Evolutionary conservation across 2,113 vertebrate genomes (phyloP).

Genomic region (Gambusia affinis): DNA sequence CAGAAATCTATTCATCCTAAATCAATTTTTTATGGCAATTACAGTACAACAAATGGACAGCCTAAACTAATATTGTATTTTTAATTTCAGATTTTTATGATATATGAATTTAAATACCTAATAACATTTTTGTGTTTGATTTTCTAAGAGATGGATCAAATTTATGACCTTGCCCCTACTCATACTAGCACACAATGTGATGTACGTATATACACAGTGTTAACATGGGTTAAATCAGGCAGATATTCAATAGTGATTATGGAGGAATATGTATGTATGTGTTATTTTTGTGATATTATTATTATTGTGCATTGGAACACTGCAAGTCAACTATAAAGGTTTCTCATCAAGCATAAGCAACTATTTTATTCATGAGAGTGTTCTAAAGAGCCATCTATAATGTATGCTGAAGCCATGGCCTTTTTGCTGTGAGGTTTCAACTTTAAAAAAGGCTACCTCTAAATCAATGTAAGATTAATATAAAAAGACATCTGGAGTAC

Average conservation of each 20-base stretch:
- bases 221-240: neutral
- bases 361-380: conserved; percentile 74
- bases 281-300: neutral
- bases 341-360: conserved; percentile 49
- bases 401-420: conserved; percentile 73
- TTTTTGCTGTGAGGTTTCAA: conserved; percentile 74
- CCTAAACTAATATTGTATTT: neutral
- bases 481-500: conserved; percentile 75
- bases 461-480: conserved; percentile 74
- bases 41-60: neutral
- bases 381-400: conserved; percentile 72
- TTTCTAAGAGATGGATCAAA: neutral
- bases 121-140: neutral
- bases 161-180: neutral
- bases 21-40: no score
- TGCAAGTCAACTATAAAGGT: conserved; percentile 49
- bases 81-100: neutral
- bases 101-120: neutral
- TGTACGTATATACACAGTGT: neutral
- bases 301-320: conserved; percentile 28
- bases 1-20: neutral
- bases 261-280: neutral
- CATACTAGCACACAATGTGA: neutral
- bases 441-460: conserved; percentile 79
- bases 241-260: neutral